Evolutionary conservation across 2,888 invertebrate genomes (phyloP).

Genomic region (Drosophila acutilabella): DNA sequence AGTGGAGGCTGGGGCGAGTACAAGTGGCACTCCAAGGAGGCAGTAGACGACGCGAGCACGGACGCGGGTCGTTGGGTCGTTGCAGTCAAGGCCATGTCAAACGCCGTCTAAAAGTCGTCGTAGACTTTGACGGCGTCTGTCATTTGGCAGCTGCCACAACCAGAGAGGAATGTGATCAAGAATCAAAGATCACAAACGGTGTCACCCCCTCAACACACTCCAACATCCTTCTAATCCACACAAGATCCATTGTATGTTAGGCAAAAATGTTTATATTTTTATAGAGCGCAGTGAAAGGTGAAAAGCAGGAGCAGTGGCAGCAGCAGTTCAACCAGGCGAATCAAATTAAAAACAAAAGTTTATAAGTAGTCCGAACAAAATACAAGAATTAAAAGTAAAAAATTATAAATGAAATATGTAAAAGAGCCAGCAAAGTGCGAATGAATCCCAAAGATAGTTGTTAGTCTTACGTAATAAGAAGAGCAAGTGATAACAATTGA

Average conservation of each 20-base stretch:
- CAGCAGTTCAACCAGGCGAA: slow-evolving; percentile 24
- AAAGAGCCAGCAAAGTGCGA: slow-evolving; percentile 57
- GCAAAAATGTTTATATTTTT: slow-evolving; percentile 68
- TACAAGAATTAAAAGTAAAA: slow-evolving; percentile 1
- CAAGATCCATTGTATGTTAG: slow-evolving; percentile 31
- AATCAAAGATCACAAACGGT: slow-evolving; percentile 28
- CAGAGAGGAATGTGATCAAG: slow-evolving; percentile 8
- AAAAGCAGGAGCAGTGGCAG: slow-evolving; percentile 21
- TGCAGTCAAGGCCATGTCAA: slow-evolving; percentile 32
- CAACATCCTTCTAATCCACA: background rate
- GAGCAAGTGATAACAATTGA: slow-evolving; percentile 75
- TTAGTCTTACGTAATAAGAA: slow-evolving; percentile 73
- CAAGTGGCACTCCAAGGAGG: slow-evolving; percentile 42
- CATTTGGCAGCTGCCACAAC: slow-evolving; percentile 37
- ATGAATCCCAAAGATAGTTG: slow-evolving; percentile 78
- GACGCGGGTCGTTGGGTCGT: slow-evolving; percentile 51
- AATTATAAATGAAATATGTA: background rate
- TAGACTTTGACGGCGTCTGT: slow-evolving; percentile 44
- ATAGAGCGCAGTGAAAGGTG: slow-evolving; percentile 43
- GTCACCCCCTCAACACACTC: slow-evolving; percentile 12
- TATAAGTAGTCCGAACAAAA: slow-evolving; percentile 40
- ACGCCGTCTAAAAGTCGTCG: slow-evolving; percentile 34
- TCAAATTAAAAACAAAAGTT: slow-evolving; percentile 6
- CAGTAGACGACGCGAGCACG: slow-evolving; percentile 51
- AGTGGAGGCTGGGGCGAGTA: slow-evolving; percentile 12